Evolutionary conservation across 2,113 vertebrate genomes (phyloP).

Genomic region (Ptyas mucosa): DNA sequence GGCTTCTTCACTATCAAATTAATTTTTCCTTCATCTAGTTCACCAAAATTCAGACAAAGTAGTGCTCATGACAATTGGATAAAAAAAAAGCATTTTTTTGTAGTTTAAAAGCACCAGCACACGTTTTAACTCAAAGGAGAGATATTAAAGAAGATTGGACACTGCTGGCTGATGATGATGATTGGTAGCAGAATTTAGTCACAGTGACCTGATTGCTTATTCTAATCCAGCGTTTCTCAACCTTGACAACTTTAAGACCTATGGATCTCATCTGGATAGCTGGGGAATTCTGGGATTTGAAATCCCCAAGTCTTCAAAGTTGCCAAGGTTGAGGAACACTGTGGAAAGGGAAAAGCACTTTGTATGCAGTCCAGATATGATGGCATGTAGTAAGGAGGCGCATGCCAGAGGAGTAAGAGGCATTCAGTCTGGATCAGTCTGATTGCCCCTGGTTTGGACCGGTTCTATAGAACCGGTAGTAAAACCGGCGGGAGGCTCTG

Average conservation of each 20-base stretch:
- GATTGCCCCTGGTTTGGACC: too few relatives aligned
- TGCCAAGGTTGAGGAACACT: background rate
- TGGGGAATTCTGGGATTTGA: background rate
- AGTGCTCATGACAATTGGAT: background rate
- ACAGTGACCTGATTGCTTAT: background rate
- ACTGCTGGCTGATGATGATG: too few relatives aligned
- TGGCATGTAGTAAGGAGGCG: too few relatives aligned
- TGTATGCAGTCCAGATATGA: too few relatives aligned
- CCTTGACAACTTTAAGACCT: background rate
- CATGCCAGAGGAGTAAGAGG: too few relatives aligned
- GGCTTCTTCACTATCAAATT: background rate
- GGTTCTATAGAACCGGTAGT: too few relatives aligned
- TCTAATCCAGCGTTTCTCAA: background rate
- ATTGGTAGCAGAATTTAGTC: background rate
- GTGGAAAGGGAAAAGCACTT: too few relatives aligned
- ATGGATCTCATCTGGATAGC: background rate
- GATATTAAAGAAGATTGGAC: background rate
- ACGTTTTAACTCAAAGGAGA: background rate
- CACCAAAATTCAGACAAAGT: background rate
- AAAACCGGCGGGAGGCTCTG: too few relatives aligned
- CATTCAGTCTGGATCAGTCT: too few relatives aligned
- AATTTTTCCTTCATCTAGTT: background rate
- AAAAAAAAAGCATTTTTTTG: background rate
- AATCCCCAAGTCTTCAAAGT: background rate
- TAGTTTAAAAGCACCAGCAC: background rate